A percentile compares a stretch with the other conserved stretches of the same genome.
Evolutionary conservation across 2,797 vertebrate genomes (phyloP).

Genomic region (Chelon auratus): DNA sequence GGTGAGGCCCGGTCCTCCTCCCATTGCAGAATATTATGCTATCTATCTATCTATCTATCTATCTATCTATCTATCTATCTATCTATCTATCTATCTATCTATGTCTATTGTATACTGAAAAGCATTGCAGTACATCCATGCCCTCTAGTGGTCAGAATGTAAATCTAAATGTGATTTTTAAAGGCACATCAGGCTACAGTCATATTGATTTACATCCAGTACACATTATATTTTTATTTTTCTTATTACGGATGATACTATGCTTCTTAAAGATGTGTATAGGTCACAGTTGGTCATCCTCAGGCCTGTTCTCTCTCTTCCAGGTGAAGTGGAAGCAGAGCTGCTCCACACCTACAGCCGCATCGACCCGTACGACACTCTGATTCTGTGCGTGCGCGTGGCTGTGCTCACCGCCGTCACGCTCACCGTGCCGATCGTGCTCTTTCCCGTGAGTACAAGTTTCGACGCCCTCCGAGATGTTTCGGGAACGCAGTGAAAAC

Average conservation of each 20-base stretch:
- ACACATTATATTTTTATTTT: background rate
- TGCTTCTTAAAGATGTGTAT: too few species aligned
- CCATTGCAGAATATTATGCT: conserved; percentile 82
- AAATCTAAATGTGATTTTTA: background rate
- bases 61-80: conserved; percentile 9
- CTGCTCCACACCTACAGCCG: conserved; percentile 95
- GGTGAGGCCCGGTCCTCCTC: conserved; percentile 83
- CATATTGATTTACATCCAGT: background rate
- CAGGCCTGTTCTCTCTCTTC: conserved; percentile 17
- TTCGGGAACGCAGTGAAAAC: background rate
- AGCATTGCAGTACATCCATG: conserved; percentile 7
- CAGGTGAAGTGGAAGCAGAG: conserved; percentile 93
- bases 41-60: conserved; percentile 82
- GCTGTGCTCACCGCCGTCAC: conserved; percentile 96
- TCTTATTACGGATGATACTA: too few species aligned
- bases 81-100: background rate
- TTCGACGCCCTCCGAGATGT: background rate
- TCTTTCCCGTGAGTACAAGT: conserved; percentile 91
- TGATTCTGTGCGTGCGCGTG: conserved; percentile 95
- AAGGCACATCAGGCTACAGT: background rate
- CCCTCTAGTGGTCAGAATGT: conserved; percentile 67
- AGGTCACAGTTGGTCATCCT: background rate
- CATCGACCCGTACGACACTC: conserved; percentile 91
- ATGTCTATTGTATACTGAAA: background rate
- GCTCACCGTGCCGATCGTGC: conserved; percentile 96